Evolutionary conservation across 2,888 invertebrate genomes (phyloP).

Genomic region (Calameuta idolon): DNA sequence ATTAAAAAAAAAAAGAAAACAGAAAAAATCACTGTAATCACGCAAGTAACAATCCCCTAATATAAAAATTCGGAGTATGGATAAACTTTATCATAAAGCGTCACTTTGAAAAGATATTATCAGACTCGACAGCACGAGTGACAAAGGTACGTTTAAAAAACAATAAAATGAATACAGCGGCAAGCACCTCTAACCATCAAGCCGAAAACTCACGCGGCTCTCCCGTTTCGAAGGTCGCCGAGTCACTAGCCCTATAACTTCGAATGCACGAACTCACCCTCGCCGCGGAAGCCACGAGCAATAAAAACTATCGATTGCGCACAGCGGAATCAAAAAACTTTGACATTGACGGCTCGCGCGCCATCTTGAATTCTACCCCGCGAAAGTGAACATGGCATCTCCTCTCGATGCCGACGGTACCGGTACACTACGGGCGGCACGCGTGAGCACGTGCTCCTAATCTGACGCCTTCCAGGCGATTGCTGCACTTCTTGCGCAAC

Average conservation of each 20-base stretch:
- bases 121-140: background rate
- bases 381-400: conserved; percentile 4
- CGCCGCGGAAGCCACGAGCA: conserved; percentile 28
- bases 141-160: background rate
- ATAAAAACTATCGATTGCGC: conserved; percentile 59
- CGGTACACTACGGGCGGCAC: background rate
- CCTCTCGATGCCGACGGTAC: background rate
- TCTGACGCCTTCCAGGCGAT: background rate
- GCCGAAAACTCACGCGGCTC: background rate
- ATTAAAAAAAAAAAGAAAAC: background rate
- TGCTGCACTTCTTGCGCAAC: background rate
- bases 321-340: conserved; percentile 35
- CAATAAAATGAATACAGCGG: background rate
- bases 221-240: conserved; percentile 44
- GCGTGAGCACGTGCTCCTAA: background rate
- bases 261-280: conserved; percentile 41
- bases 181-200: background rate
- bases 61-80: background rate
- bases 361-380: conserved; percentile 39
- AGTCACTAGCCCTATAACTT: conserved; percentile 56
- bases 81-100: background rate
- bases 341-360: conserved; percentile 33
- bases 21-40: background rate
- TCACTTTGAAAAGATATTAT: background rate
- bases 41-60: background rate